Conservation (phyloP, 1,140 invertebrate genomes). For the Drosophila repleta region DNA sequence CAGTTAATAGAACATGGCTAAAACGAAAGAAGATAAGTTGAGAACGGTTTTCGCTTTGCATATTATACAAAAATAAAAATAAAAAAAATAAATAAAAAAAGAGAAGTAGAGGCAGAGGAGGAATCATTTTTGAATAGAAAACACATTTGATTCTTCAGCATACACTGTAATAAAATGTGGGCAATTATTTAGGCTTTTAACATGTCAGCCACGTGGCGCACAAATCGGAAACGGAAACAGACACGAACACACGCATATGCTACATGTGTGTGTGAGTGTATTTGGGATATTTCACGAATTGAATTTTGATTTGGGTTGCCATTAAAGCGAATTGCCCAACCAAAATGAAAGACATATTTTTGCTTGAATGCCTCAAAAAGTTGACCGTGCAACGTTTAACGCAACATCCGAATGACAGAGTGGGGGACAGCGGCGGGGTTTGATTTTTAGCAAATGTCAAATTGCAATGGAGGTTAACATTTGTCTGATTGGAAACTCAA, state of each 20-base stretch:
- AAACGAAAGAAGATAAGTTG: neutral
- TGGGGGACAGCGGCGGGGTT: neutral
- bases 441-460: constrained; percentile 8
- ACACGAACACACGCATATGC: constrained; percentile 2
- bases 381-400: constrained; percentile 7
- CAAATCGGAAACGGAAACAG: constrained; percentile 67
- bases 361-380: constrained; percentile 3
- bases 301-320: constrained; percentile 69
- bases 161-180: constrained; percentile 57
- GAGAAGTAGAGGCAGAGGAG: neutral
- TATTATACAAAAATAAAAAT: neutral
- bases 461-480: constrained; percentile 1
- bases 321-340: constrained; percentile 17
- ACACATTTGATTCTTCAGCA: constrained; percentile 6
- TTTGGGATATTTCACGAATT: constrained; percentile 39
- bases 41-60: constrained; percentile 4
- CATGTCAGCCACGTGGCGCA: constrained; percentile 71
- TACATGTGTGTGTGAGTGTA: neutral
- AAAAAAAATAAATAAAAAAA: neutral
- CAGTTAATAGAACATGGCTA: constrained; percentile 2
- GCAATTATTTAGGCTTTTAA: constrained; percentile 75
- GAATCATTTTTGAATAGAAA: neutral
- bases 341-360: constrained; percentile 26
- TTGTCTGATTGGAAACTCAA: constrained; percentile 25
- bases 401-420: neutral